These are phyloP conservation scores for Phalacrocorax aristotelis DNA, from an alignment of 2,113 vertebrate species.

Conservation along the genomic window DNA sequence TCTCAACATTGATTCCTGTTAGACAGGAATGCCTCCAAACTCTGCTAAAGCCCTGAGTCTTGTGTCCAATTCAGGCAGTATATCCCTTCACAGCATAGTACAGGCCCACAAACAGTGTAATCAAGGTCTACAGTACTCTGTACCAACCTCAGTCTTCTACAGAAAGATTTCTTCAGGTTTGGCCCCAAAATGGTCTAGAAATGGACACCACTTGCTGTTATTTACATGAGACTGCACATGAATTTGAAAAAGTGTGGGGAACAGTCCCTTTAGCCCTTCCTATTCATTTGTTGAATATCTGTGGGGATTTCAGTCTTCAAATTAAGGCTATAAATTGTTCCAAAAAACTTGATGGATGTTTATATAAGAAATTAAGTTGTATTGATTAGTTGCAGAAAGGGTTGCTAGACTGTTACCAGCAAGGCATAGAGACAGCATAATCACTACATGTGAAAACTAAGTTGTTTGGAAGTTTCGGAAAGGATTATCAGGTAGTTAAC, in stretches of 20 bases:
- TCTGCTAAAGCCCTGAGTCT: neutral
- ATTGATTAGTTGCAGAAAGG: neutral
- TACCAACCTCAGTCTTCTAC: neutral
- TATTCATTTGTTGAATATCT: neutral
- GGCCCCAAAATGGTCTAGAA: neutral
- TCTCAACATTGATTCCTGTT: neutral
- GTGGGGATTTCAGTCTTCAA: neutral
- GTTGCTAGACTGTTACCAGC: neutral
- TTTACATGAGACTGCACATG: neutral
- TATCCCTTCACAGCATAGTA: neutral
- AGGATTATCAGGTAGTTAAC: neutral
- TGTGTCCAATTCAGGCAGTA: neutral
- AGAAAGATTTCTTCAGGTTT: neutral
- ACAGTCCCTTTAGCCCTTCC: neutral
- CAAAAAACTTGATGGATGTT: neutral
- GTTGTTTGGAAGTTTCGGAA: neutral
- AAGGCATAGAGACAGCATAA: neutral
- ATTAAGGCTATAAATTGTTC: neutral
- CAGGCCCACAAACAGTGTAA: neutral
- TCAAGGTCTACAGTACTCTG: neutral
- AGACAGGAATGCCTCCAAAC: rapidly evolving
- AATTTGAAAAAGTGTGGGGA: neutral
- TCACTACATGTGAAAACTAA: neutral
- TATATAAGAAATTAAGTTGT: neutral
- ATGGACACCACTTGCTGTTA: neutral